These are phyloP conservation scores for Orthosia incerta DNA, from an alignment of 2,888 invertebrate species.

Conservation along the genomic window DNA sequence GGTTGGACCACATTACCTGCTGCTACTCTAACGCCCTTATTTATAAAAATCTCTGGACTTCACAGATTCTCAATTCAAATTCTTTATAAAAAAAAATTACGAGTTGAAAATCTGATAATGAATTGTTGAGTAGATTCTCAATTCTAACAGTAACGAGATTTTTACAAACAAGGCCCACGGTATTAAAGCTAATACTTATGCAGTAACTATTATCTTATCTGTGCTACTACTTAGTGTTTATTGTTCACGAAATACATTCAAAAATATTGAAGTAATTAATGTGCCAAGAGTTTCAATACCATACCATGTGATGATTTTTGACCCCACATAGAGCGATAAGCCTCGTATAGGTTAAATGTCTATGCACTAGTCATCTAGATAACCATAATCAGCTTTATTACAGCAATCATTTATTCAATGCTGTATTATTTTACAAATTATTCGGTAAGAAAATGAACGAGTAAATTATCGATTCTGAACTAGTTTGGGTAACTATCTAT, in stretches of 20 bases:
- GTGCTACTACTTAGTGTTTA: too few species aligned
- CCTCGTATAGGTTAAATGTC: conserved; percentile 26
- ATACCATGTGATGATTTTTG: conserved; percentile 24
- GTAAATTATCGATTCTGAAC: neutral
- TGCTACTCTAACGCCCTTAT: too few species aligned
- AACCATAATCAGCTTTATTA: conserved; percentile 27
- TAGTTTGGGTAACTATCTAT: too few species aligned
- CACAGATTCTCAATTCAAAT: too few species aligned
- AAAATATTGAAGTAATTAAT: neutral
- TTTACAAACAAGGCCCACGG: too few species aligned
- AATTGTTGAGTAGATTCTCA: too few species aligned
- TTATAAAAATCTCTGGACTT: too few species aligned
- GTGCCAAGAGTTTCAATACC: neutral
- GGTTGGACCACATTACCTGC: neutral
- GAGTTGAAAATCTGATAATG: too few species aligned
- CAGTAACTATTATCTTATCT: too few species aligned
- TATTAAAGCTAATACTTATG: neutral
- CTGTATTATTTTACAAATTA: conserved; percentile 9
- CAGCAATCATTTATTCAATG: conserved; percentile 6
- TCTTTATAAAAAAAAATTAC: too few species aligned
- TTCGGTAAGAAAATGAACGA: neutral
- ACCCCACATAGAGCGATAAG: conserved; percentile 26
- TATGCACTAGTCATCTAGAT: conserved; percentile 45
- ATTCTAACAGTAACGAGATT: too few species aligned
- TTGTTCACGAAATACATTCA: neutral